These are phyloP conservation scores for Monoplex corrugatus DNA, from an alignment of 2,888 invertebrate genomes.

Conservation along the genomic window DNA sequence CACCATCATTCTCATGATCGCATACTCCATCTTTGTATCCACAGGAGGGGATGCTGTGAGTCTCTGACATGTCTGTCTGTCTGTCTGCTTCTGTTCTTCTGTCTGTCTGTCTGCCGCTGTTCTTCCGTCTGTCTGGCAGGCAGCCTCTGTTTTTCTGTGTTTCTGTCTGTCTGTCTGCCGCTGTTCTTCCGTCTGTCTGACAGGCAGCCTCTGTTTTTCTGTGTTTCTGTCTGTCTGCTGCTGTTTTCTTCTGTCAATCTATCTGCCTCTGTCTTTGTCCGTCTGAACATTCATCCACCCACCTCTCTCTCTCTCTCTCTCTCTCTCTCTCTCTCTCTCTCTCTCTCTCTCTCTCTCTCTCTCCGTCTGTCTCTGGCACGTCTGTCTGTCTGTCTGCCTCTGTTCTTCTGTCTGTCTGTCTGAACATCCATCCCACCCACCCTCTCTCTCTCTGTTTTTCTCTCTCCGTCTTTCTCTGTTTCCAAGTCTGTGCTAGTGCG, in stretches of 20 bases:
- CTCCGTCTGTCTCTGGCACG: not conserved
- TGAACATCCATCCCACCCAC: no score
- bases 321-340: not conserved
- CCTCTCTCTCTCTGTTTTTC: not conserved
- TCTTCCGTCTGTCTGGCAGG: no score
- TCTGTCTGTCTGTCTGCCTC: not conserved
- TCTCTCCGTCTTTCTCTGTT: not conserved
- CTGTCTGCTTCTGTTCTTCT: no score
- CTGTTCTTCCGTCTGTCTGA: no score
- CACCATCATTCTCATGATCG: constrained; percentile 55
- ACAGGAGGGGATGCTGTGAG: constrained; percentile 59
- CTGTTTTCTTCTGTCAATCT: not conserved
- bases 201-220: not conserved
- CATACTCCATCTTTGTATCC: constrained; percentile 55
- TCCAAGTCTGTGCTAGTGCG: not conserved
- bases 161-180: no score
- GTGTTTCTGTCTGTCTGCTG: not conserved
- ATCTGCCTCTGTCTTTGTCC: not conserved
- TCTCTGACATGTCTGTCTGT: no score
- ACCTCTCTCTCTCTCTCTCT: not conserved
- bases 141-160: no score
- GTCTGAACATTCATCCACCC: not conserved
- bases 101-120: no score
- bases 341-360: not conserved
- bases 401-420: no score